Base-by-base conservation (phyloP, 1,140 invertebrate species). In the Heliconius nattereri region DNA sequence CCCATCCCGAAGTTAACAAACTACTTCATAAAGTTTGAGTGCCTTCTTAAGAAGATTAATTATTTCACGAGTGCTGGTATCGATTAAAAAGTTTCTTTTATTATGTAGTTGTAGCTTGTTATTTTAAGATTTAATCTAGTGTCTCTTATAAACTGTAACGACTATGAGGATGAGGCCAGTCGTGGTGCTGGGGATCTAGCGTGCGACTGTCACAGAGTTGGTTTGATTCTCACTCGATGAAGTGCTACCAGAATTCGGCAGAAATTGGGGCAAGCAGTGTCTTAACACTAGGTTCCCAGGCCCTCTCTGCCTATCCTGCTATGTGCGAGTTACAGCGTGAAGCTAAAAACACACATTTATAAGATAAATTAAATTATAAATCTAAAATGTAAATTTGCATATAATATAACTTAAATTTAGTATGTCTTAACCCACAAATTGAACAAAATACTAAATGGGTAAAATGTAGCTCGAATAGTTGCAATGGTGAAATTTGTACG, bases 21-120 rank as follows among this genome's bases (percentile, higher is more conserved):
- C 79, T 80, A 73, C 79, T 80, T 32, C 71, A 80, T 72, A 80
- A 73, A 80, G 23, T 80, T 76, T 37, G 52, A 73, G 32, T 60
- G 66, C 71, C 13, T 57, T 52, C 71, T 80, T 76, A 54, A 80
- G 79, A 80, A 76, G 79, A 80, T 80, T 80, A 80, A 80, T 80
- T 80, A 80, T 80, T 80, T 76, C 71, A 66, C 35, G 71, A 80
- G 52, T 72, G 75, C 52, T 76, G 26, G 75, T 80, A 80, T 80
- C 75, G 75, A 80, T 80, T 80, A 73, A 76, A 76, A 80, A 80
- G 35, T 80, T 76, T 37, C 32, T 74, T 73, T 76, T 66, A 80
- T 80, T 49, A 80, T 52, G 26, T 73, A 66, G 23, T 26, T 29
- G 26, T 29, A 66, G 60, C 3, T 29, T 45, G 54, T 23, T 29